Evolutionary conservation across 2,888 invertebrate species (phyloP), one percentile per base, ranked within the genome.

Genomic region (Antheraea yamamai): DNA sequence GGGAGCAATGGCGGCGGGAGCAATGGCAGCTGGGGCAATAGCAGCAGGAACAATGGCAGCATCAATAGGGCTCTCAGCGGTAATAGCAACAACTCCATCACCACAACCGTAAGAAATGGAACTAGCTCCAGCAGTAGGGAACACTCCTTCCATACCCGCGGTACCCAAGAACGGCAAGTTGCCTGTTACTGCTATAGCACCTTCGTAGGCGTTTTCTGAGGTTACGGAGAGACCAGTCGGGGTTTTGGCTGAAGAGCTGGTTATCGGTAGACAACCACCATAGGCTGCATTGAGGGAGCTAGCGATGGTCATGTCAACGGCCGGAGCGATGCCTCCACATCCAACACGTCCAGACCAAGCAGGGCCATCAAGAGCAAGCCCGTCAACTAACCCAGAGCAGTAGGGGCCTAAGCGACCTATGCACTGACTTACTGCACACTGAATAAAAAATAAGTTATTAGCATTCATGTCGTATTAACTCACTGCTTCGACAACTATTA

Each of bases 121-220:
- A 12, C 86, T 86, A 47, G 79, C 75, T 0, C 87, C 86, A 16
- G 77, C 75, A 8, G 83, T 82, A 2, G 85, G 82, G 18, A 85
- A 74, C 2, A 80, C 76, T 6, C 87, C 88, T 75, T 87, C 85
- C 71, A 87, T 72, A 52, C 77, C 79, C 0, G 85, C 84, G 8
- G 84, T 77, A 20, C 83, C 82, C 7, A 85, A 72, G 76, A 84
- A 81, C 16, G 84, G 85, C 75, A 85, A 74, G 71, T 82, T 78
- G 10, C 84, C 85, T 14, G 52, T 75, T 0, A 78, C 80, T 26
- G 76, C 51, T 23, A 83, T 47, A 73, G 75, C 10, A 72, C 83
- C 83, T 26, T 83, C 82, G 47, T 80, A 83, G 52, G 30, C 76
- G 3, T 83, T 83, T 12, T 83, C 82, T 16, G 83, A 82, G 0